These are phyloP conservation scores for Caloenas nicobarica DNA, from an alignment of 2,113 vertebrate species.

Conservation along the genomic window DNA sequence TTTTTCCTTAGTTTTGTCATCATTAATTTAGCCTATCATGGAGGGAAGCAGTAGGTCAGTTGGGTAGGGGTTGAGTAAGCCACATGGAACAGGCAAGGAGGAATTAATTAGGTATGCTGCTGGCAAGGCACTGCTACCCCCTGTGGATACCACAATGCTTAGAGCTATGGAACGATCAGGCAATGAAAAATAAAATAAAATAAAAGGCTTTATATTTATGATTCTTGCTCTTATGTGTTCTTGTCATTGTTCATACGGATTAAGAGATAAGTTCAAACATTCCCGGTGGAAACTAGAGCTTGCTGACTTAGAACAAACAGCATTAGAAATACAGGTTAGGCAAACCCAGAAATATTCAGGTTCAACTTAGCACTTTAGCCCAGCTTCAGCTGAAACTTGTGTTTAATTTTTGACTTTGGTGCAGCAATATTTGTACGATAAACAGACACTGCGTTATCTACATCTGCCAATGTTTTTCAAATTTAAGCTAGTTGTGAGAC, in stretches of 20 bases:
- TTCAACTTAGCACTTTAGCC: background rate
- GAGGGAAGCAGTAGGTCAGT: background rate
- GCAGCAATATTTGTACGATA: background rate
- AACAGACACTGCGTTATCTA: background rate
- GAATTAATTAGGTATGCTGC: conserved; percentile 45
- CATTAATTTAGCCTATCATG: background rate
- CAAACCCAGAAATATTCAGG: background rate
- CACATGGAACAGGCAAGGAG: background rate
- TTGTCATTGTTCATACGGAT: background rate
- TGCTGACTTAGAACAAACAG: conserved; percentile 23
- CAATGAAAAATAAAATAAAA: conserved; percentile 39
- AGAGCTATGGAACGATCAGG: conserved; percentile 16
- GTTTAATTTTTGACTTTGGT: background rate
- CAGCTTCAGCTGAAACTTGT: background rate
- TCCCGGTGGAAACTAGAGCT: conserved; percentile 11
- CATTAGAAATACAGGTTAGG: conserved; percentile 6
- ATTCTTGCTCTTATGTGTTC: background rate
- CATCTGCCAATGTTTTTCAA: background rate
- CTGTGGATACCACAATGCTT: conserved; percentile 4
- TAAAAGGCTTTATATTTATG: conserved; percentile 28
- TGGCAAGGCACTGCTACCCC: background rate
- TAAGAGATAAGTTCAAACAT: conserved; percentile 23
- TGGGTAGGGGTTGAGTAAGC: background rate
- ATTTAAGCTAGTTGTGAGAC: background rate
- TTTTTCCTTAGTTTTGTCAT: background rate